Percentiles rank a stretch among this genome's conserved stretches.
Conservation (phyloP, 2,797 vertebrate species). For the Sebastes reedi region DNA sequence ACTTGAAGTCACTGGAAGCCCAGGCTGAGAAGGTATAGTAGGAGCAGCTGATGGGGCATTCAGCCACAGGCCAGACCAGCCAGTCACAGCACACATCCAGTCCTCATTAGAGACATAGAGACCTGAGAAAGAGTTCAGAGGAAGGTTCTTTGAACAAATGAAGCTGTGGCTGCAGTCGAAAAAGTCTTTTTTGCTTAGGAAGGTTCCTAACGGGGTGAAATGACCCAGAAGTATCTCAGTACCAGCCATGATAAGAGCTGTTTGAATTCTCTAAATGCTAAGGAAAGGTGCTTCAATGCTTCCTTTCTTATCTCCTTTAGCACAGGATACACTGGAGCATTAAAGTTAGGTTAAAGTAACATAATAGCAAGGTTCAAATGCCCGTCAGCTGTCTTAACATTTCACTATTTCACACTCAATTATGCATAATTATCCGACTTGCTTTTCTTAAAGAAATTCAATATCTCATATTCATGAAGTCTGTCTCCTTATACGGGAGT, state of each 20-base stretch:
- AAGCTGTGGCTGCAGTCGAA: neutral
- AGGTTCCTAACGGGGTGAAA: neutral
- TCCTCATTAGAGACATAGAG: neutral
- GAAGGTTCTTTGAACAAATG: neutral
- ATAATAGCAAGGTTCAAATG: neutral
- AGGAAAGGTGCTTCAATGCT: neutral
- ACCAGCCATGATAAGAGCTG: neutral
- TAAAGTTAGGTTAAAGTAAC: neutral
- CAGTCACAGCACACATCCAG: neutral
- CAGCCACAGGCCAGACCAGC: neutral
- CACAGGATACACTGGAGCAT: neutral
- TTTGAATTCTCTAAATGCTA: neutral
- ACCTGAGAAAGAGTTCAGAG: neutral
- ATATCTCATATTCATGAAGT: neutral
- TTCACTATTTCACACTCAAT: neutral
- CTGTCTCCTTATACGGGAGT: neutral
- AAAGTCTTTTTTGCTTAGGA: too few species aligned
- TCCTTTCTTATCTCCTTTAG: neutral
- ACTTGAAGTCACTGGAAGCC: conserved; percentile 98
- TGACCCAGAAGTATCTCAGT: neutral
- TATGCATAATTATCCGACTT: neutral
- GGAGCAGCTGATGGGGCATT: neutral
- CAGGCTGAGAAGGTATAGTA: conserved; percentile 88
- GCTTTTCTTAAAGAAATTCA: neutral
- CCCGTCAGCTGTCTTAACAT: neutral